phyloP scores from a whole-genome alignment of 2,888 invertebrate genomes.

The Morpho deidamia region DNA sequence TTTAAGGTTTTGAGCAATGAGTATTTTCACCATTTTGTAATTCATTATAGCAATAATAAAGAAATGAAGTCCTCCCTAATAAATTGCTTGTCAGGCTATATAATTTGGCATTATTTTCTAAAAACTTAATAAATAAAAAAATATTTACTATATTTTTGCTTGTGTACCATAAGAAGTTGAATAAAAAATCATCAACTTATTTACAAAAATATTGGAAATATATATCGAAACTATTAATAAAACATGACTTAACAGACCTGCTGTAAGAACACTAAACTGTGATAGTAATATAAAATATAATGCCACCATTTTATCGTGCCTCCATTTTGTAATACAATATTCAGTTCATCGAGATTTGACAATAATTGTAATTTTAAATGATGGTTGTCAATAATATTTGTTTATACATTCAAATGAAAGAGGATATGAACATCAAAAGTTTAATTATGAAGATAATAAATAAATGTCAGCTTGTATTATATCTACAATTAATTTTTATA shows the following conservation, averaged over 20 bases:
- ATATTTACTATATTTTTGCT: no score
- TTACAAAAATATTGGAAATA: no score
- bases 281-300: background rate
- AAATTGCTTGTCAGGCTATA: no score
- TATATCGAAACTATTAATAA: background rate
- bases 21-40: no score
- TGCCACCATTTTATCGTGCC: background rate
- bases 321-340: background rate
- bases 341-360: background rate
- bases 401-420: constrained; percentile 30
- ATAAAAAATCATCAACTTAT: no score
- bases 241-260: background rate
- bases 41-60: no score
- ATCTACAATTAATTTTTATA: constrained; percentile 52
- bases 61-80: no score
- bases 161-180: no score
- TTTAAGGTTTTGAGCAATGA: no score
- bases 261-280: background rate
- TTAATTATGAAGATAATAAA: constrained; percentile 63
- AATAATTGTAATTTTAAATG: background rate
- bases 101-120: no score
- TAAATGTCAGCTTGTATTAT: constrained; percentile 47
- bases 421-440: constrained; percentile 48
- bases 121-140: no score
- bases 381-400: background rate